phyloP scores from a whole-genome alignment of 2,113 vertebrate genomes.

The Chaenogobius annularis region DNA sequence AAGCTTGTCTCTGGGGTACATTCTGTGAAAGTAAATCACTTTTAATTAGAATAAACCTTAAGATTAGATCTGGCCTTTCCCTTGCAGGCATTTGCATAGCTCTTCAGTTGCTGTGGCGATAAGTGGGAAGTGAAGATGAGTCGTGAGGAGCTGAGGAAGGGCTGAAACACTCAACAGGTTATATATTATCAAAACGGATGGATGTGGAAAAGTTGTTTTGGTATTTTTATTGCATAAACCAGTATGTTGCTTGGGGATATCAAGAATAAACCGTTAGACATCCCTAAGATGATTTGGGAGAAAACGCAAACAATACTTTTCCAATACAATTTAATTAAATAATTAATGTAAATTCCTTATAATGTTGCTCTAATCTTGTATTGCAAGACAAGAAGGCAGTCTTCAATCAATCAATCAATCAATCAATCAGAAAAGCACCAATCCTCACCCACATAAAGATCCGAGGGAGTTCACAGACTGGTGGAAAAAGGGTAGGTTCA shows the following conservation, averaged over 20 bases:
- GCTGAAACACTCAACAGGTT: neutral
- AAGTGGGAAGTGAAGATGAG: slow-evolving; percentile 64
- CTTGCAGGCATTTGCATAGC: slow-evolving; percentile 62
- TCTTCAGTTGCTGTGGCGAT: slow-evolving; percentile 61
- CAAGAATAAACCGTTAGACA: neutral
- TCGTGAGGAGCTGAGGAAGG: slow-evolving; percentile 21
- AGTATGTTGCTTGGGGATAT: neutral
- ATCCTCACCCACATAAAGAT: neutral
- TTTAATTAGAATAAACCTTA: slow-evolving; percentile 80
- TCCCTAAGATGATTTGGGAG: neutral
- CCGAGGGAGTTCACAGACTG: neutral
- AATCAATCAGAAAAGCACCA: too few relatives aligned
- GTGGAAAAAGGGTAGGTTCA: neutral
- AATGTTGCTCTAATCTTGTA: too few relatives aligned
- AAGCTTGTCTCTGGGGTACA: slow-evolving; percentile 57
- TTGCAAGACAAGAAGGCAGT: too few relatives aligned
- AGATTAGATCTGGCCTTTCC: slow-evolving; percentile 75
- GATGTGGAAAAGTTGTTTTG: neutral
- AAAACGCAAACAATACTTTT: too few relatives aligned
- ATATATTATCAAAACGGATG: neutral
- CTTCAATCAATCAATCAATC: too few relatives aligned
- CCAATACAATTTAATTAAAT: too few relatives aligned
- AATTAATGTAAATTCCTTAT: too few relatives aligned
- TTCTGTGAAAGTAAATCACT: slow-evolving; percentile 69
- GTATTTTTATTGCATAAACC: neutral